These are phyloP conservation scores for Lamellibrachia luymesi DNA, from an alignment of 1,140 invertebrate genomes.

Conservation along the genomic window DNA sequence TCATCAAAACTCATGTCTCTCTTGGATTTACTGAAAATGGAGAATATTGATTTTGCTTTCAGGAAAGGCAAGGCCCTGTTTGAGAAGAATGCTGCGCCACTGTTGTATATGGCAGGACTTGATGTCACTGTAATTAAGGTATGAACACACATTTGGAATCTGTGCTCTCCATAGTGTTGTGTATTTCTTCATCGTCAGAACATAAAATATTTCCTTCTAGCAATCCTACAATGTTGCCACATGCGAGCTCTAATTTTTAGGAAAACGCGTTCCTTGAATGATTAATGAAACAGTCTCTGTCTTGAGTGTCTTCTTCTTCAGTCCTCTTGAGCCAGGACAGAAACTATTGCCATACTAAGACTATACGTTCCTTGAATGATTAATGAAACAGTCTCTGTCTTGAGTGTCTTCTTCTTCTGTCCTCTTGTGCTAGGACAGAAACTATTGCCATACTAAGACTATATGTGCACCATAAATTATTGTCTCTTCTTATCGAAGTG, in stretches of 20 bases:
- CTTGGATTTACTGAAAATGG: not conserved
- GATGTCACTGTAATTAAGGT: conserved; percentile 67
- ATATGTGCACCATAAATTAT: too few relatives aligned
- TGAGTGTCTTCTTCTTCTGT: too few relatives aligned
- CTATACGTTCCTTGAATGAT: not conserved
- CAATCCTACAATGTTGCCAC: too few relatives aligned
- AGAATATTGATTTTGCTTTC: not conserved
- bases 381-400: not conserved
- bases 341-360: too few relatives aligned
- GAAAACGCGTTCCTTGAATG: too few relatives aligned
- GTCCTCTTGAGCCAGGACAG: too few relatives aligned
- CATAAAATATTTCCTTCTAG: too few relatives aligned
- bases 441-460: not conserved
- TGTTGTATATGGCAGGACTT: conserved; percentile 85
- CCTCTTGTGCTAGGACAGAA: not conserved
- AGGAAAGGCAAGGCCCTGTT: conserved; percentile 64
- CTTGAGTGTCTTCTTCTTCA: too few relatives aligned
- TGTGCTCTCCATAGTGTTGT: too few relatives aligned
- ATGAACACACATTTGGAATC: conserved; percentile 7
- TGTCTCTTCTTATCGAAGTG: too few relatives aligned
- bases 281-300: not conserved
- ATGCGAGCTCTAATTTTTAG: too few relatives aligned
- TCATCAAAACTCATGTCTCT: not conserved
- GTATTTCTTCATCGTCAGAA: too few relatives aligned
- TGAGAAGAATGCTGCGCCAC: conserved; percentile 89